phyloP scores from a whole-genome alignment of 2,113 vertebrate species.

The Macroglossus sobrinus region DNA sequence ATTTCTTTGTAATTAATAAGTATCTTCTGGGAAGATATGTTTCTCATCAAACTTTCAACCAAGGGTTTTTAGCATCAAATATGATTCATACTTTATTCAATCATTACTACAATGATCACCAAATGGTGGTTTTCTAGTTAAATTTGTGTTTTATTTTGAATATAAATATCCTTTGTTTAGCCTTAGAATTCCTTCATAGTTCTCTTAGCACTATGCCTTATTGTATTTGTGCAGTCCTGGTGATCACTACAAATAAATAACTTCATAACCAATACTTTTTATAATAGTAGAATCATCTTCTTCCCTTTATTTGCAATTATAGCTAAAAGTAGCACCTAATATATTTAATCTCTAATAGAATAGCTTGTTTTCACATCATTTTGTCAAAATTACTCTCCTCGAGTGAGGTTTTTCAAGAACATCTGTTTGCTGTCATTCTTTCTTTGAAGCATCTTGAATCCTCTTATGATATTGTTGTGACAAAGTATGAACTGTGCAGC shows the following conservation, averaged over 20 bases:
- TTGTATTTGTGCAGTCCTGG: not conserved
- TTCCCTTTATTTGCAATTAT: not conserved
- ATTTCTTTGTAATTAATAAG: not conserved
- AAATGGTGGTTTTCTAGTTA: not conserved
- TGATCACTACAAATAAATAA: not conserved
- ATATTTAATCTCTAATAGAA: not conserved
- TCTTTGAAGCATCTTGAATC: conserved; percentile 6
- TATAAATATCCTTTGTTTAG: not conserved
- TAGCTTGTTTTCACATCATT: not conserved
- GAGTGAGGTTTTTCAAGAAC: not conserved
- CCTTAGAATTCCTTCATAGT: conserved; percentile 5
- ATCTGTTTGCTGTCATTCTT: not conserved
- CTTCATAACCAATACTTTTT: not conserved
- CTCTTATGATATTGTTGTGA: not conserved
- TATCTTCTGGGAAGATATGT: not conserved
- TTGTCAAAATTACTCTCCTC: not conserved
- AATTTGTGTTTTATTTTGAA: not conserved
- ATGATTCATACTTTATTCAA: not conserved
- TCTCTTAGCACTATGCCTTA: not conserved
- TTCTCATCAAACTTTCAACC: not conserved
- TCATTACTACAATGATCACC: not conserved
- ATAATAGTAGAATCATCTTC: not conserved
- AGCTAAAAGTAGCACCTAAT: not conserved
- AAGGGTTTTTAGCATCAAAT: not conserved
- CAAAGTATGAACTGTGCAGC: not conserved